Conservation (phyloP, 1,140 invertebrate genomes). For the Oreohelix idahoensis region DNA sequence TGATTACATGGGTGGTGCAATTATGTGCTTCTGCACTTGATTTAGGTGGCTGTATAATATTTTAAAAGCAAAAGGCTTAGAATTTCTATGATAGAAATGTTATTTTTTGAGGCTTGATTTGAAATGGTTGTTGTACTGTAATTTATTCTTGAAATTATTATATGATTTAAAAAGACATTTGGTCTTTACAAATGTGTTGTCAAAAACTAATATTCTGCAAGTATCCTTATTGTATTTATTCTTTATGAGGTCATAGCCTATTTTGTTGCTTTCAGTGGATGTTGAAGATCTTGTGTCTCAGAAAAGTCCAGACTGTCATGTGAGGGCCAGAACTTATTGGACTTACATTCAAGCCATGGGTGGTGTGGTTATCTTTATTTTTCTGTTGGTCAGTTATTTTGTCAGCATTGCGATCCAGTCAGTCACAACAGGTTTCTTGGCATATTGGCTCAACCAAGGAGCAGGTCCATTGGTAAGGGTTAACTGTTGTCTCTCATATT, state of each 20-base stretch:
- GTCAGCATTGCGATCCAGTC: constrained; percentile 77
- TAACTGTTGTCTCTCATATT: too few relatives aligned
- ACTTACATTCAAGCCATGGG: constrained; percentile 79
- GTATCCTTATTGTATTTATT: background rate
- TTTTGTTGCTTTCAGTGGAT: constrained; percentile 43
- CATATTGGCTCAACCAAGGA: constrained; percentile 78
- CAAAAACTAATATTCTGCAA: background rate
- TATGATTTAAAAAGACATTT: too few relatives aligned
- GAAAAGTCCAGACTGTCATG: constrained; percentile 72
- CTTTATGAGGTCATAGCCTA: background rate
- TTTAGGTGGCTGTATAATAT: too few relatives aligned
- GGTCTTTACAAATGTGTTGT: too few relatives aligned
- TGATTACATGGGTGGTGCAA: too few relatives aligned
- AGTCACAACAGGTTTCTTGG: constrained; percentile 82
- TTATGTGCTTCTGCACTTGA: too few relatives aligned
- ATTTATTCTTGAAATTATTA: too few relatives aligned
- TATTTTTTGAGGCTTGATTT: too few relatives aligned
- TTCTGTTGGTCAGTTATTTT: constrained; percentile 77
- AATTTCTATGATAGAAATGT: too few relatives aligned
- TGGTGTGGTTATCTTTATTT: constrained; percentile 74
- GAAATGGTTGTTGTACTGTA: too few relatives aligned
- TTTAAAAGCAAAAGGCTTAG: too few relatives aligned
- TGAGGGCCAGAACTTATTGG: constrained; percentile 74
- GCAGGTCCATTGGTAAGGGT: constrained; percentile 65
- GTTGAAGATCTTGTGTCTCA: constrained; percentile 71